These are phyloP conservation scores for Trissolcus brochymenae DNA, from an alignment of 2,888 invertebrate species.

Conservation along the genomic window DNA sequence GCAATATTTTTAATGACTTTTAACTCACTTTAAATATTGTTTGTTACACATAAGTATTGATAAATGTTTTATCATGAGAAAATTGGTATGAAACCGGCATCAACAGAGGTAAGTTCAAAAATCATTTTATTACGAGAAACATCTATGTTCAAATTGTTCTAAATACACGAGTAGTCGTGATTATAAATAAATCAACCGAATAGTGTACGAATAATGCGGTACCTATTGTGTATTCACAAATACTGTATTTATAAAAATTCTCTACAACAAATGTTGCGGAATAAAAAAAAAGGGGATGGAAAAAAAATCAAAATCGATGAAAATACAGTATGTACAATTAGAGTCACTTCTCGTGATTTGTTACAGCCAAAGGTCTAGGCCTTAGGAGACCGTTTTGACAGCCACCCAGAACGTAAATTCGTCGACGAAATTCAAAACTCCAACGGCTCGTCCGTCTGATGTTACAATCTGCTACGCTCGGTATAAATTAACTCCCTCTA, in stretches of 20 bases:
- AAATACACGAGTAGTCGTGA: constrained; percentile 41
- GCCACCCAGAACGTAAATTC: no score
- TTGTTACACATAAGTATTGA: no score
- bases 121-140: constrained; percentile 70
- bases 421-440: no score
- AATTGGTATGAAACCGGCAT: no score
- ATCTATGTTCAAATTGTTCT: constrained; percentile 70
- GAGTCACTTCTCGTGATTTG: constrained; percentile 17
- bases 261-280: constrained; percentile 58
- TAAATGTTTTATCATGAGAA: no score
- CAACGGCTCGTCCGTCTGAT: no score
- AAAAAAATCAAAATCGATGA: constrained; percentile 51
- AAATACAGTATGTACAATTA: constrained; percentile 47
- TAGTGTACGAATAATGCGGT: constrained; percentile 67
- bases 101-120: constrained; percentile 2
- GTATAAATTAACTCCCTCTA: no score
- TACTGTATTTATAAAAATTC: constrained; percentile 67
- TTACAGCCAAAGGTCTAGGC: no score
- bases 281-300: constrained; percentile 41
- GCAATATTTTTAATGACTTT: no score
- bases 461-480: no score
- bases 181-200: constrained; percentile 59
- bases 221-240: constrained; percentile 62
- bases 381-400: no score
- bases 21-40: no score